Base-by-base conservation (phyloP, 2,888 invertebrate species). In the Subacronicta megacephala region DNA sequence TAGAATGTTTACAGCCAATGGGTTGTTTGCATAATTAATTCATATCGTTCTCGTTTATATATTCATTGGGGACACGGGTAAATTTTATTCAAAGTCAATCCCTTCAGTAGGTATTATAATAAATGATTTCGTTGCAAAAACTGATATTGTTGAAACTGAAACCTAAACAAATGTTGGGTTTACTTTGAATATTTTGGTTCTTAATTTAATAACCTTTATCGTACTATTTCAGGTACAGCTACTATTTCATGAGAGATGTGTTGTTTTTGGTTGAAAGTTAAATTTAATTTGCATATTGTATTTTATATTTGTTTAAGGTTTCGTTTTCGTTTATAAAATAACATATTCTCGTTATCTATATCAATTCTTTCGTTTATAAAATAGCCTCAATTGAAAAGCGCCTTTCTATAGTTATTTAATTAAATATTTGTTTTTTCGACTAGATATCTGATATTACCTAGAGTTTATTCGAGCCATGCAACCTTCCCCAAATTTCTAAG, bases 21-120 rank as follows among this genome's bases (percentile, higher is more conserved):
- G 62, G 55, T 61, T 68, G 52, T 52, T 72, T 67, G 41, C 55
- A 56, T 54, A 70, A 74, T 71, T 47, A 51, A 74, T 70, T 70
- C 72, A 74, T 70, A 71, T 71, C 72, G 42, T 56, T 53, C 49
- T 16, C 38, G 44, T 61, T 66, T 62, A 72, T 61, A 71, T 75
- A 75, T 75, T 75, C 72, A 75, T 71, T 50, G 55, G 41, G 60
- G 23, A 38, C 42, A 44, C 49, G 37, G 44, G 44, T 59, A 65
- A 66, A 66, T 66, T 71, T 66, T 65, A 66, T 75, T 72, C 55
- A 75, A 52, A 61, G 62, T 66, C 66, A 60, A 71, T 74, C 52
- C 70, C 54, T 65, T 71, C 58, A 12, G 54, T 20, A 57, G 57
- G 5, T 61, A 57, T 65, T 57, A 71, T 37, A 62, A 72, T 66